Conservation (phyloP, 2,888 invertebrate genomes). For the Drosophila macrospina region DNA sequence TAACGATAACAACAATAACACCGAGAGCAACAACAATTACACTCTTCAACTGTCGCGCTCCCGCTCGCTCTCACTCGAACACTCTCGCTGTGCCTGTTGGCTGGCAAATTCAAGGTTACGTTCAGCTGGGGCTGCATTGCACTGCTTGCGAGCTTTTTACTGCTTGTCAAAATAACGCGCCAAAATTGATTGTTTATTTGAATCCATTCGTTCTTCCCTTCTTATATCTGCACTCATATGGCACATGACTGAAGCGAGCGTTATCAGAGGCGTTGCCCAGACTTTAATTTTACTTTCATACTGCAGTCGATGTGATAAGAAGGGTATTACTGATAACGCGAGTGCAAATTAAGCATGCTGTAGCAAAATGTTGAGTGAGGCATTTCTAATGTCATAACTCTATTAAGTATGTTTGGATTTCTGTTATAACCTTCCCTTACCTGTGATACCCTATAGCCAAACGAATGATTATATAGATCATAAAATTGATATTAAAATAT, state of each 20-base stretch:
- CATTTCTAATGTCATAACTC: background rate
- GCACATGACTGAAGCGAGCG: slow-evolving; percentile 34
- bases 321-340: background rate
- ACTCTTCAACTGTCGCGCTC: slow-evolving; percentile 15
- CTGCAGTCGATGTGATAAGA: background rate
- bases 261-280: slow-evolving; percentile 28
- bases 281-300: slow-evolving; percentile 36
- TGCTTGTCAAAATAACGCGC: slow-evolving; percentile 38
- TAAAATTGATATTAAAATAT: no score
- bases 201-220: slow-evolving; percentile 20
- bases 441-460: no score
- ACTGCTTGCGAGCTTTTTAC: slow-evolving; percentile 49
- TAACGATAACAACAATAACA: slow-evolving; percentile 52
- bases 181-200: slow-evolving; percentile 35
- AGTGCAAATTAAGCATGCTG: background rate
- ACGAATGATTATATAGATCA: no score
- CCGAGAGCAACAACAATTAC: slow-evolving; percentile 22
- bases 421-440: no score
- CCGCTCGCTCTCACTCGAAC: background rate
- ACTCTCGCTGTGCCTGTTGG: background rate
- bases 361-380: background rate
- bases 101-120: slow-evolving; percentile 62
- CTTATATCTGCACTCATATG: background rate
- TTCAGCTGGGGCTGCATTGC: slow-evolving; percentile 26
- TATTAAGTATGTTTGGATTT: no score